Percentiles rank a stretch among this genome's conserved stretches.
These are phyloP conservation scores for Aspidoscelis tigris DNA, from an alignment of 2,113 vertebrate species.

Conservation along the genomic window DNA sequence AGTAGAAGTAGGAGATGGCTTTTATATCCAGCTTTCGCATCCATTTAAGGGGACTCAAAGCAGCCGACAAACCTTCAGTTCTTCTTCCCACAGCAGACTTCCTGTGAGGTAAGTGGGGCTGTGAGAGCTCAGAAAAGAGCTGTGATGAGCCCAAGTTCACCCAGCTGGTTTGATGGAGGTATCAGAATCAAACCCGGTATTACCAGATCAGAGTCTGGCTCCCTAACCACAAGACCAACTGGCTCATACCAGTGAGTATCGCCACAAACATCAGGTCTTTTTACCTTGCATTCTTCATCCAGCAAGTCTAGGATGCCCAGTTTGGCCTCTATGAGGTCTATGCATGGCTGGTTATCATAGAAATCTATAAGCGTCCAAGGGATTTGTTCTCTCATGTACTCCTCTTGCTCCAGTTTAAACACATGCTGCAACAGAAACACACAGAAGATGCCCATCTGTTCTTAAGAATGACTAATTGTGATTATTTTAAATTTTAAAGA, in stretches of 20 bases:
- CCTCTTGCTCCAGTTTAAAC: slow-evolving; percentile 96
- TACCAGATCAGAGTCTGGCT: too few species aligned
- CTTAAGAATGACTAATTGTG: background rate
- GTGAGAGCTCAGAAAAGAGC: too few species aligned
- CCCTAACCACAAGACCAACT: too few species aligned
- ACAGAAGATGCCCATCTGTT: background rate
- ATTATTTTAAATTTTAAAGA: background rate
- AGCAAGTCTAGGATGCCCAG: slow-evolving; percentile 93
- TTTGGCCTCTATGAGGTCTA: slow-evolving; percentile 94
- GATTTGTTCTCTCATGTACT: slow-evolving; percentile 96
- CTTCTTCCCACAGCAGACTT: too few species aligned
- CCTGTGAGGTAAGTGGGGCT: too few species aligned
- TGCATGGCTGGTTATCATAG: slow-evolving; percentile 94
- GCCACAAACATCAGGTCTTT: background rate
- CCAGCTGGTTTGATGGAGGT: too few species aligned
- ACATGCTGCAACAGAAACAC: slow-evolving; percentile 82
- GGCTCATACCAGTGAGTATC: too few species aligned
- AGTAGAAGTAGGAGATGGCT: too few species aligned
- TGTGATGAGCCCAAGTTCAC: too few species aligned
- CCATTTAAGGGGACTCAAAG: too few species aligned
- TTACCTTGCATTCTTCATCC: slow-evolving; percentile 96
- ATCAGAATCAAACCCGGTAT: too few species aligned
- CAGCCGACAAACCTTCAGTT: too few species aligned
- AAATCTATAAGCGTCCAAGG: slow-evolving; percentile 96
- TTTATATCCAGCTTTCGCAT: background rate